A percentile compares a stretch with the other conserved stretches of the same genome.
Evolutionary conservation across 2,888 invertebrate species (phyloP).

Genomic region (Leptinotarsa rubiginosa): DNA sequence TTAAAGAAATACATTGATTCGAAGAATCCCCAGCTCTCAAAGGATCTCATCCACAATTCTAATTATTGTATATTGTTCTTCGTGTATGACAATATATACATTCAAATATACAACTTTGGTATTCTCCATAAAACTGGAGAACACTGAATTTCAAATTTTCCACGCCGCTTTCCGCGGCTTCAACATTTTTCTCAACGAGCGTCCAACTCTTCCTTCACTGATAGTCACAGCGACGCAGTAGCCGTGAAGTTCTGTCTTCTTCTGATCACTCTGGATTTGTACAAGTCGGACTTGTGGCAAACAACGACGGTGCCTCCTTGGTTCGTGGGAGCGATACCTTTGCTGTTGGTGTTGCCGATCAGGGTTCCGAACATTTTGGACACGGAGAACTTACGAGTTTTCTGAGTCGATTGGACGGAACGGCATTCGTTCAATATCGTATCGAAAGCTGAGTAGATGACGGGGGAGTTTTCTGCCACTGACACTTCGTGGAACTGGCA

Average conservation of each 20-base stretch:
- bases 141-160: conserved; percentile 28
- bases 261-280: conserved; percentile 70
- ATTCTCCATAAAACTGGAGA: conserved; percentile 62
- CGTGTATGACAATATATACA: conserved; percentile 11
- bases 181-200: conserved; percentile 50
- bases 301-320: conserved; percentile 72
- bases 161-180: conserved; percentile 29
- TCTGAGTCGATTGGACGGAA: conserved; percentile 63
- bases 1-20: background rate
- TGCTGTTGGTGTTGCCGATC: conserved; percentile 70
- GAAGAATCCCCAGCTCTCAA: background rate
- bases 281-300: conserved; percentile 72
- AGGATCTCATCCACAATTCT: background rate
- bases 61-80: background rate
- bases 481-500: conserved; percentile 85
- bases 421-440: conserved; percentile 76
- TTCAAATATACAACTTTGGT: background rate
- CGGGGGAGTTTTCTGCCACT: conserved; percentile 82
- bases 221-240: conserved; percentile 77
- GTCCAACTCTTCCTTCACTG: conserved; percentile 58
- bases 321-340: conserved; percentile 61
- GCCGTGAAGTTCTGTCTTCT: conserved; percentile 72
- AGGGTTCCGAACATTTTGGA: conserved; percentile 84
- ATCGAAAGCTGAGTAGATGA: conserved; percentile 80
- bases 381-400: conserved; percentile 80